Evolutionary conservation across 2,797 vertebrate genomes (phyloP).

Genomic region (Coluber constrictor): DNA sequence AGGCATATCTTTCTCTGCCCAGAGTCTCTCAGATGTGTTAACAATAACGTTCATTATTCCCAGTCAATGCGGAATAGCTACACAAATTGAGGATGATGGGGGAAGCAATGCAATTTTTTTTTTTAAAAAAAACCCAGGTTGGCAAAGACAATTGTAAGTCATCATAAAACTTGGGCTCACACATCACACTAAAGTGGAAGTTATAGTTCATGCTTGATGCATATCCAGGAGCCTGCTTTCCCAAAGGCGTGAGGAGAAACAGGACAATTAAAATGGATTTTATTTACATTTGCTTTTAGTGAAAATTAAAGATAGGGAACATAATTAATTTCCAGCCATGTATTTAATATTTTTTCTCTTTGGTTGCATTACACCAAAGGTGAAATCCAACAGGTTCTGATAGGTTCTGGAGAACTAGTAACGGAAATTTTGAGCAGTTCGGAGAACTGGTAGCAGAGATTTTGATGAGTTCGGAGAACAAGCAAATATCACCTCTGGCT

Average conservation of each 20-base stretch:
- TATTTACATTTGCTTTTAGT: not conserved
- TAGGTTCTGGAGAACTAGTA: too few species aligned
- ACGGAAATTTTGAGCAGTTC: too few species aligned
- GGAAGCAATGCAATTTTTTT: not conserved
- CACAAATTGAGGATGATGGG: not conserved
- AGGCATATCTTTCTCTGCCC: not conserved
- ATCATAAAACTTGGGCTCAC: too few species aligned
- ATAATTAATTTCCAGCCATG: not conserved
- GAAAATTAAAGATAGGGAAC: not conserved
- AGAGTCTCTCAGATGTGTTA: not conserved
- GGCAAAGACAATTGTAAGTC: too few species aligned
- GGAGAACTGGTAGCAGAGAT: too few species aligned
- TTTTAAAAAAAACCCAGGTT: too few species aligned
- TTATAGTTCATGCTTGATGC: not conserved
- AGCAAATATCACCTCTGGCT: too few species aligned
- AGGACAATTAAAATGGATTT: not conserved
- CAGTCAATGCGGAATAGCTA: not conserved
- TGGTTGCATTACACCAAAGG: not conserved
- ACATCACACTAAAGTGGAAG: not conserved
- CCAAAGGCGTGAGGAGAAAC: not conserved
- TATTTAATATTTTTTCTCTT: not conserved
- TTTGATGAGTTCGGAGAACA: too few species aligned
- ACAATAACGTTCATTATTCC: not conserved
- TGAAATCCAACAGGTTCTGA: too few species aligned
- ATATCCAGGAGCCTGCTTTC: not conserved